Evolutionary conservation across 2,113 vertebrate species (phyloP).

Genomic region (Vimba vimba): DNA sequence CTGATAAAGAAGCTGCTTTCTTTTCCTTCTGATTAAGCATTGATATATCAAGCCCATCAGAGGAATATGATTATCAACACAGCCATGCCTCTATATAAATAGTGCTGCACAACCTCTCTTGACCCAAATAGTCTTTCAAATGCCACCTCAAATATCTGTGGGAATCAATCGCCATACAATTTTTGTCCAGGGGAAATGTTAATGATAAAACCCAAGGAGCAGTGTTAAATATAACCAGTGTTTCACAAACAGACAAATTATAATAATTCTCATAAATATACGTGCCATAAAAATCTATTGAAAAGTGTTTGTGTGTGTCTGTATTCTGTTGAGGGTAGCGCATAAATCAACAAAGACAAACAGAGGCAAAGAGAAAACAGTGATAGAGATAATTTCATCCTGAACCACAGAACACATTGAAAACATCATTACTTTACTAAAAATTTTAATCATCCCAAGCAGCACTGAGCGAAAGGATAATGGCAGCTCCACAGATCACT

Average conservation of each 20-base stretch:
- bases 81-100: not conserved
- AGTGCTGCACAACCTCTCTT: not conserved
- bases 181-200: not conserved
- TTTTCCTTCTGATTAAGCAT: not conserved
- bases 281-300: not conserved
- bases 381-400: not conserved
- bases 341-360: slow-evolving; percentile 12
- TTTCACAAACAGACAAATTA: not conserved
- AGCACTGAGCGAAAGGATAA: not conserved
- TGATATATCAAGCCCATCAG: not conserved
- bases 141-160: not conserved
- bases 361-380: not conserved
- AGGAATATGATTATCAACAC: not conserved
- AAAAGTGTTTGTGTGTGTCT: not conserved
- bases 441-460: not conserved
- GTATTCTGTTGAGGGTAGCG: not conserved
- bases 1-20: not conserved
- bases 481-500: slow-evolving; percentile 8
- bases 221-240: not conserved
- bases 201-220: not conserved
- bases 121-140: not conserved
- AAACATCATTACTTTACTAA: slow-evolving; percentile 31
- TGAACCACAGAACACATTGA: not conserved
- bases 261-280: not conserved
- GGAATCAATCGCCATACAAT: not conserved